Evolutionary conservation across 2,113 vertebrate genomes (phyloP), one percentile per base, ranked within the genome.

Genomic region (Tachysurus fulvidraco): DNA sequence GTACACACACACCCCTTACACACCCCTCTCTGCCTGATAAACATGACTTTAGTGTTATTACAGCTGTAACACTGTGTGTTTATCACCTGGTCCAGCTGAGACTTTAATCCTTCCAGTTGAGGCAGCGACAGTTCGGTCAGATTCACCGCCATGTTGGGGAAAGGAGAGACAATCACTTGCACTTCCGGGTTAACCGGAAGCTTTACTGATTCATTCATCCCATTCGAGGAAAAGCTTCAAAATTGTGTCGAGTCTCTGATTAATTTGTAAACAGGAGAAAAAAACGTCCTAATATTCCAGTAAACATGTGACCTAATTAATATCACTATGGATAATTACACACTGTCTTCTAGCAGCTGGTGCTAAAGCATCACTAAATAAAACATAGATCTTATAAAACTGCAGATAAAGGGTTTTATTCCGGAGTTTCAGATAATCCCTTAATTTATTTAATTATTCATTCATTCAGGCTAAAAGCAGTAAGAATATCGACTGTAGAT

Each of bases 101-200:
- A 95, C 92, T 98, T 98, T 69, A 98, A 93, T 88, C 96, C 95
- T 91, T 98, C 97, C 71, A 98, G 90, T 69, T 97, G 97, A 65
- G 96, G 96, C 65, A 98, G 92, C 82, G 94, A 93, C 87, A 98
- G 93, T 89, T 98, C 97, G 41, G 95, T 93, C 7, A 97, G 96
- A 88, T 97, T 97, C 89, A 97, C 96, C 93, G 97, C 96, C 97
- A 98, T 98, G 91, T 95, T 97, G 92, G 88, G 85, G 90, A 83
- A 88, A 89, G 88, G 46, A 81, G 62, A 54, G 17, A 57, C 30
- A 21, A 67, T 0, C 6, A 30, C n/a, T 23, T 67, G 7, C 64
- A 41, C 28, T 94, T 95, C 93, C 94, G 89, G 92, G 36, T 91
- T 59, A 80, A 89, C 44, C 84, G 88, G 88, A 88, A 77, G 44